These are phyloP conservation scores for Ceratosolen solmsi DNA, from an alignment of 1,140 invertebrate genomes.

Conservation along the genomic window DNA sequence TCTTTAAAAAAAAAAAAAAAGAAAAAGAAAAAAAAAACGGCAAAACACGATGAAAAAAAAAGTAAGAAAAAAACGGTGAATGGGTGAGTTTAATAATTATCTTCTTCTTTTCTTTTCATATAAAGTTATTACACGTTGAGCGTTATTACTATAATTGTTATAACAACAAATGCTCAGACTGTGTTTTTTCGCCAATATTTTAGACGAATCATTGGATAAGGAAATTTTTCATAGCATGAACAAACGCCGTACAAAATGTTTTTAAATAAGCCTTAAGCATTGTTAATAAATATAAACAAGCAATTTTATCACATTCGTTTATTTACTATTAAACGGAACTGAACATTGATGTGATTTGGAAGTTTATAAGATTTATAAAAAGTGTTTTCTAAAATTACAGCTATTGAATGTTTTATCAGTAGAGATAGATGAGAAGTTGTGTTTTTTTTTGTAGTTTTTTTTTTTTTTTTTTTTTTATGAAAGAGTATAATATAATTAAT, in stretches of 20 bases:
- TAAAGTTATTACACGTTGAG: conserved; percentile 17
- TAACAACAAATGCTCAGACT: conserved; percentile 24
- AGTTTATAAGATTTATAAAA: not conserved
- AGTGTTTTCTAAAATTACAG: no score
- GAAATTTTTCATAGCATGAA: conserved; percentile 34
- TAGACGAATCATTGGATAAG: conserved; percentile 3
- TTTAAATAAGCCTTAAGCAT: conserved; percentile 47
- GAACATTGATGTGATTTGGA: conserved; percentile 28
- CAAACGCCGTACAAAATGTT: conserved; percentile 45
- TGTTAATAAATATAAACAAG: conserved; percentile 45
- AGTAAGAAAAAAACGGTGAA: conserved; percentile 28
- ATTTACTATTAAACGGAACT: conserved; percentile 23
- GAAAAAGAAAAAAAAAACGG: not conserved
- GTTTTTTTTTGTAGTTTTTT: no score
- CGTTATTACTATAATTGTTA: conserved; percentile 9
- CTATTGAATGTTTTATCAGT: no score
- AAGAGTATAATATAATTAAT: no score
- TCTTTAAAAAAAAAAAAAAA: conserved; percentile 32
- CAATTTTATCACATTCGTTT: conserved; percentile 29
- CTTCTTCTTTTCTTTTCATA: not conserved
- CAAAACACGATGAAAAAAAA: no score
- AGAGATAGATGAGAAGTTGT: no score
- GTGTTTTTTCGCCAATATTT: conserved; percentile 22
- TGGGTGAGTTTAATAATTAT: conserved; percentile 37
- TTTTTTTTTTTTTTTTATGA: no score